A percentile compares a stretch with the other conserved stretches of the same genome.
phyloP scores from a whole-genome alignment of 2,888 invertebrate species.

The Lasioglossum zephyrum region DNA sequence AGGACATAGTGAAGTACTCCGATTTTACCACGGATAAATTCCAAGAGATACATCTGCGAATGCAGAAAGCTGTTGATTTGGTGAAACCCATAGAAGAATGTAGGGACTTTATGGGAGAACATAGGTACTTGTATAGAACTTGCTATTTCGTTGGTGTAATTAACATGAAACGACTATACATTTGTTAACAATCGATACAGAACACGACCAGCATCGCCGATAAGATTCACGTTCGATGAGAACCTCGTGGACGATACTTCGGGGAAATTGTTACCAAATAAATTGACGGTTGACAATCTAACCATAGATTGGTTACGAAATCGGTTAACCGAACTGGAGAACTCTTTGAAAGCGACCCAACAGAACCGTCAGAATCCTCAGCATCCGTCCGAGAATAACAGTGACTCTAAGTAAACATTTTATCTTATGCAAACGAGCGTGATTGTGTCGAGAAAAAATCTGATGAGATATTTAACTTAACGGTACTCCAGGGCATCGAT shows the following conservation, averaged over 20 bases:
- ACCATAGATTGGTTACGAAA: constrained; percentile 95
- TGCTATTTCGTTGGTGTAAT: background rate
- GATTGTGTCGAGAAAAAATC: background rate
- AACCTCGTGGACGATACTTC: constrained; percentile 95
- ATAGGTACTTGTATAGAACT: constrained; percentile 87
- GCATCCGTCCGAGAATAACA: constrained; percentile 76
- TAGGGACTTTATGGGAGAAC: constrained; percentile 94
- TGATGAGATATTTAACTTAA: constrained; percentile 23
- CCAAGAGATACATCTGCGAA: constrained; percentile 90
- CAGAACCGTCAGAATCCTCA: constrained; percentile 85
- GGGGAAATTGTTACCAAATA: constrained; percentile 94
- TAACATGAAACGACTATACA: constrained; percentile 18
- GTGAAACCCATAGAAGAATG: constrained; percentile 95
- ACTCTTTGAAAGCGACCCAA: constrained; percentile 91
- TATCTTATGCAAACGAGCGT: background rate
- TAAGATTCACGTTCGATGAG: constrained; percentile 94
- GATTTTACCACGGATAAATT: constrained; percentile 93
- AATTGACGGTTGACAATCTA: constrained; percentile 95
- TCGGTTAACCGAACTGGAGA: constrained; percentile 91
- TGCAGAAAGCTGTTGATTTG: constrained; percentile 91
- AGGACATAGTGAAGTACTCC: constrained; percentile 92
- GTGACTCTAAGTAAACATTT: constrained; percentile 76
- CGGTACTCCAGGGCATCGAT: constrained; percentile 70
- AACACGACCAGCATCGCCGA: constrained; percentile 91
- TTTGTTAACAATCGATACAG: constrained; percentile 84